These are phyloP conservation scores for Aphelenchoides bicaudatus DNA, from an alignment of 2,888 invertebrate species.

Conservation along the genomic window DNA sequence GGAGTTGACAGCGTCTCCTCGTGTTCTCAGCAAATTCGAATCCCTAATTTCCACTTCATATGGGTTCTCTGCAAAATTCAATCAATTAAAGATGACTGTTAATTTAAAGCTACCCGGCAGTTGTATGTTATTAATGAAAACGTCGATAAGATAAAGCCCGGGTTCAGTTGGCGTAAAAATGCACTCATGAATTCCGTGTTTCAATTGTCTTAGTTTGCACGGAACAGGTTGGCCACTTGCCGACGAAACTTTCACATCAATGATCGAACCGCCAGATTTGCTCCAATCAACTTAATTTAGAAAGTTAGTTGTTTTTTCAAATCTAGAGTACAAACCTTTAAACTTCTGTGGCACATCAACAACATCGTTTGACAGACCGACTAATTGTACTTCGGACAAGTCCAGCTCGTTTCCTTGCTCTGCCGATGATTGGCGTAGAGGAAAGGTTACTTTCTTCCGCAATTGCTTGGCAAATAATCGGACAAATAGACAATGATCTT, in stretches of 20 bases:
- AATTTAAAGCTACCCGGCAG: slow-evolving; percentile 60
- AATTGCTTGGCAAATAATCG: slow-evolving; percentile 28
- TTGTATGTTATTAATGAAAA: slow-evolving; percentile 82
- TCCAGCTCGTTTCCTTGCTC: slow-evolving; percentile 71
- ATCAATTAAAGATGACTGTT: background rate
- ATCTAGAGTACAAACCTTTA: slow-evolving; percentile 56
- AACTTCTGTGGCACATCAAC: slow-evolving; percentile 63
- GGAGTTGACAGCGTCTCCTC: slow-evolving; percentile 53
- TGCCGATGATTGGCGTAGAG: slow-evolving; percentile 62
- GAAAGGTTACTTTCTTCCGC: slow-evolving; percentile 8
- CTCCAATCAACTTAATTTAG: slow-evolving; percentile 69
- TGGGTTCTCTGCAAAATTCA: slow-evolving; percentile 52
- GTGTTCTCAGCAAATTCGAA: slow-evolving; percentile 49
- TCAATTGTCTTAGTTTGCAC: slow-evolving; percentile 46
- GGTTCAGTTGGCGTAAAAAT: slow-evolving; percentile 76
- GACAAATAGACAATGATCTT: slow-evolving; percentile 30
- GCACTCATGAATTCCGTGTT: slow-evolving; percentile 53
- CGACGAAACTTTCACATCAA: slow-evolving; percentile 77
- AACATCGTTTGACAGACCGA: slow-evolving; percentile 62
- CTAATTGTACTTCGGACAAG: slow-evolving; percentile 64
- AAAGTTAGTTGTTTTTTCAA: background rate
- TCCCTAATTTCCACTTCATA: slow-evolving; percentile 55
- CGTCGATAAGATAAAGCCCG: slow-evolving; percentile 79
- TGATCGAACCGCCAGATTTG: slow-evolving; percentile 78
- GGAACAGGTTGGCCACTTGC: slow-evolving; percentile 39